Conservation (phyloP, 2,113 vertebrate genomes). For the Odontophorus gujanensis region DNA sequence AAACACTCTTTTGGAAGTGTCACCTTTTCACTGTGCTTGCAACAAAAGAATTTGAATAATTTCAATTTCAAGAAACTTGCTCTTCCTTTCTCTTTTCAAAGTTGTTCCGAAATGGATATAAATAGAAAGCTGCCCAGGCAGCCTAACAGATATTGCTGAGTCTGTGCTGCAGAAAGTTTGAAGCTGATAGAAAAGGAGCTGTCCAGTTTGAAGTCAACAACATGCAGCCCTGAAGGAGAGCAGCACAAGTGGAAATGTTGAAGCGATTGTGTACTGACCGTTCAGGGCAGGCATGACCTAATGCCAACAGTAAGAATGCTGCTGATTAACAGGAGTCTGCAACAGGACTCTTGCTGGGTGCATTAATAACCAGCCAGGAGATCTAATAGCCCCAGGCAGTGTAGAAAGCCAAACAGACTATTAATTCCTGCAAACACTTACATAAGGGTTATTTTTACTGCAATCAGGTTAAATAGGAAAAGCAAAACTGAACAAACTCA, state of each 20-base stretch:
- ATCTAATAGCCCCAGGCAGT: background rate
- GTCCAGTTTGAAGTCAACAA: slow-evolving; percentile 21
- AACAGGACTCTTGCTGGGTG: background rate
- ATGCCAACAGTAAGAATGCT: background rate
- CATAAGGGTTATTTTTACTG: background rate
- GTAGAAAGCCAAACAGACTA: background rate
- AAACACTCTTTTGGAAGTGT: background rate
- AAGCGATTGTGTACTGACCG: background rate
- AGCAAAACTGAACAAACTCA: background rate
- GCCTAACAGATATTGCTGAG: background rate
- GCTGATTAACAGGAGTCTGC: background rate
- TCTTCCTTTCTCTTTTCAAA: background rate
- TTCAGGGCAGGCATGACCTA: background rate
- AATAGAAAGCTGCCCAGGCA: background rate
- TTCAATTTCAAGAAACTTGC: background rate
- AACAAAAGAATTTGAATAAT: background rate
- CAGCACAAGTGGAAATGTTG: background rate
- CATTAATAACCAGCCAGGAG: background rate
- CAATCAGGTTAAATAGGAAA: background rate
- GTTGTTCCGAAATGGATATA: background rate
- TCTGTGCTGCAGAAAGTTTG: background rate
- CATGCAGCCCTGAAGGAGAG: background rate
- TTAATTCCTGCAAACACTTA: background rate
- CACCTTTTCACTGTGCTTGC: background rate
- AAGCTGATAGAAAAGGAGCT: background rate